Conservation (phyloP, 2,113 vertebrate genomes). For the Terrapene triunguis region DNA sequence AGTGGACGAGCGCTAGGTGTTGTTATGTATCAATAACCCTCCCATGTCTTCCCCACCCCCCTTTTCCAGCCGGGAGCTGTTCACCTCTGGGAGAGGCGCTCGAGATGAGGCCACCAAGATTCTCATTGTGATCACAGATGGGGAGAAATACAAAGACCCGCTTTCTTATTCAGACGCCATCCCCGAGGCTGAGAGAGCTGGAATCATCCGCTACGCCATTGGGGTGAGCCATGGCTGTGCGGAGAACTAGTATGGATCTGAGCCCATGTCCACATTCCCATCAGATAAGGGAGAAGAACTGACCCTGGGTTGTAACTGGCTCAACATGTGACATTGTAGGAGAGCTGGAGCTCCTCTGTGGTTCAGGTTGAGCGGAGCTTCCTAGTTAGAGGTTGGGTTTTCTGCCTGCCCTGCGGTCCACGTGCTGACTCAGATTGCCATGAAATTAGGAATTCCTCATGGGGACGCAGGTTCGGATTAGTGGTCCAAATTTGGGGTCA, state of each 20-base stretch:
- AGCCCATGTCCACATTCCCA: neutral
- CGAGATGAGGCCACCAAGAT: conserved; percentile 70
- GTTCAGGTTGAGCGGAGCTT: neutral
- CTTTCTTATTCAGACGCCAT: conserved; percentile 63
- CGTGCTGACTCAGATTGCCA: neutral
- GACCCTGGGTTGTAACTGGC: neutral
- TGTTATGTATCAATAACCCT: neutral
- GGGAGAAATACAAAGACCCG: conserved; percentile 26
- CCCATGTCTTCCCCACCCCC: accelerated
- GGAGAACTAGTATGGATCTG: neutral
- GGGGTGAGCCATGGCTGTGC: conserved; percentile 56
- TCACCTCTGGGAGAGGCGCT: conserved; percentile 51
- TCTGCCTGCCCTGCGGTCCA: neutral
- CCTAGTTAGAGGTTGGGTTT: neutral
- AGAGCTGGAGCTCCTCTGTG: neutral
- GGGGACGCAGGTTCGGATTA: neutral
- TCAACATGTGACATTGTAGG: neutral
- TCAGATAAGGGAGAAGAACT: neutral
- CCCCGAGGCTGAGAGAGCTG: conserved; percentile 35
- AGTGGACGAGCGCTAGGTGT: neutral
- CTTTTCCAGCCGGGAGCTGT: conserved; percentile 66
- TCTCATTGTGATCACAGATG: conserved; percentile 83
- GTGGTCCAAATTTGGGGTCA: neutral
- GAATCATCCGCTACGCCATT: conserved; percentile 75
- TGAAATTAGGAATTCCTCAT: neutral